These are phyloP conservation scores for Sigmodon hispidus DNA, from an alignment of 2,113 vertebrate genomes.

Conservation along the genomic window DNA sequence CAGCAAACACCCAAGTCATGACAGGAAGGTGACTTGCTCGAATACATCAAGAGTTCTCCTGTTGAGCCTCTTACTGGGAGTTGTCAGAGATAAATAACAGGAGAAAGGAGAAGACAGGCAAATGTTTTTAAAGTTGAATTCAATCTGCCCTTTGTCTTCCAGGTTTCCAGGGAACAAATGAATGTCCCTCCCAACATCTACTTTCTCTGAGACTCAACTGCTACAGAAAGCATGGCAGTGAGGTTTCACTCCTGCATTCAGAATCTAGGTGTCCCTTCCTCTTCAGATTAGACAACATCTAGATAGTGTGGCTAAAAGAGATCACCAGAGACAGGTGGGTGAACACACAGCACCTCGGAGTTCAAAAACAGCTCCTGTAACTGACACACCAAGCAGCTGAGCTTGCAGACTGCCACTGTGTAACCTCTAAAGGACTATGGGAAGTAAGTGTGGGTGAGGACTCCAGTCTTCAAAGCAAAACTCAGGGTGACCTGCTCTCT, in stretches of 20 bases:
- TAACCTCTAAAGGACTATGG: background rate
- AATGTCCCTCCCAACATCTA: background rate
- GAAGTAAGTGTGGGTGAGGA: background rate
- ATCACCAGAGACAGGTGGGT: background rate
- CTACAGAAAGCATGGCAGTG: background rate
- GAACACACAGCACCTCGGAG: background rate
- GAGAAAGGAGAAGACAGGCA: background rate
- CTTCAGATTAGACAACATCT: constrained; percentile 20
- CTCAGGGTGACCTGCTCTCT: background rate
- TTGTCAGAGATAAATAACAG: background rate
- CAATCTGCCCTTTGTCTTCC: background rate
- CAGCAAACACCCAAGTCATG: background rate
- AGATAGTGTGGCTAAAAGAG: background rate
- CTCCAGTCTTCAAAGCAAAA: background rate
- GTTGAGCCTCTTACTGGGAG: background rate
- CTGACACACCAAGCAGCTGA: background rate
- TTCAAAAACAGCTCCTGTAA: background rate
- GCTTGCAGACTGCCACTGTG: background rate
- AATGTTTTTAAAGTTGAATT: background rate
- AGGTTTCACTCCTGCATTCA: background rate
- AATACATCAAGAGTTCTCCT: background rate
- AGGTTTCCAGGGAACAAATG: background rate
- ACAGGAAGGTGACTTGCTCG: background rate
- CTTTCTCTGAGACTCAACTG: background rate
- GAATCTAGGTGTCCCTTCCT: background rate